phyloP scores from a whole-genome alignment of 2,113 vertebrate genomes.

The Prunella fulvescens region DNA sequence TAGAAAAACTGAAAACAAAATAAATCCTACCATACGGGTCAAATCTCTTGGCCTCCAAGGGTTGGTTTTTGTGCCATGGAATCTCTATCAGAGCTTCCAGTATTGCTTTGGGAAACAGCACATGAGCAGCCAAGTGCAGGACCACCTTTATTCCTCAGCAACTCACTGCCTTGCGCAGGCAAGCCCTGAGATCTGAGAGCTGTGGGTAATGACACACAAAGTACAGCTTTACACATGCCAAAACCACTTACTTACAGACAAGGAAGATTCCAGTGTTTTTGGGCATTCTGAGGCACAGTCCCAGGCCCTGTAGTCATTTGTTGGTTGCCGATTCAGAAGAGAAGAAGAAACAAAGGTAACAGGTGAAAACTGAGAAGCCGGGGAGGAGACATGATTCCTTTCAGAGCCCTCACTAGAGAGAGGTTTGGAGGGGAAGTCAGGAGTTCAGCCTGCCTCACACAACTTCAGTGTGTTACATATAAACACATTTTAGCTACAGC shows the following conservation, averaged over 20 bases:
- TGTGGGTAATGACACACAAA: conserved; percentile 1
- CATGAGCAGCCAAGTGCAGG: background rate
- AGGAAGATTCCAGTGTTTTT: background rate
- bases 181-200: background rate
- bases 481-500: background rate
- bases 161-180: background rate
- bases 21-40: background rate
- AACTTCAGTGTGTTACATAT: background rate
- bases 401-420: background rate
- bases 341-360: background rate
- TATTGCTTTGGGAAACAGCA: background rate
- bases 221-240: background rate
- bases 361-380: background rate
- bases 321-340: background rate
- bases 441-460: background rate
- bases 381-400: background rate
- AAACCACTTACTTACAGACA: background rate
- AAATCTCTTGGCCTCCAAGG: background rate
- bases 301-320: background rate
- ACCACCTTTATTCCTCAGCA: background rate
- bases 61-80: background rate
- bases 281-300: background rate
- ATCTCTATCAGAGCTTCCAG: background rate
- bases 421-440: background rate
- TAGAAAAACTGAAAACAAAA: conserved; percentile 12